Conservation (phyloP, 1,140 invertebrate genomes). For the Procambarus virginalis region DNA sequence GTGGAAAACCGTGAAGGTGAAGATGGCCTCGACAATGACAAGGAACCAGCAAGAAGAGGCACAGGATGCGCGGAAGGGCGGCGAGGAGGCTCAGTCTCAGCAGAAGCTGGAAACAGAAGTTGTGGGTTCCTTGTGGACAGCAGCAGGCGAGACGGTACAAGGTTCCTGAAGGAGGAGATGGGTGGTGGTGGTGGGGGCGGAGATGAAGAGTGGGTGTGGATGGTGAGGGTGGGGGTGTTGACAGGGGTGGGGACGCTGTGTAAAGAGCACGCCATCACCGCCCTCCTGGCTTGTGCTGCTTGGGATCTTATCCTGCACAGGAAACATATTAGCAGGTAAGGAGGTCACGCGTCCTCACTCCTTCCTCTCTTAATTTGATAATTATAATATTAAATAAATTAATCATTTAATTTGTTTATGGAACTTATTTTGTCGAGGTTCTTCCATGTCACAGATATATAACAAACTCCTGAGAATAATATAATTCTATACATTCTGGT, state of each 20-base stretch:
- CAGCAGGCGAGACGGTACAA: background rate
- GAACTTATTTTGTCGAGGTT: no score
- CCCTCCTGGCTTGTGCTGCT: slow-evolving; percentile 43
- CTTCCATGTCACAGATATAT: no score
- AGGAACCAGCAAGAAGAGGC: background rate
- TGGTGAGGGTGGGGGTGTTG: slow-evolving; percentile 35
- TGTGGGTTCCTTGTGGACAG: background rate
- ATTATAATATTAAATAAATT: background rate
- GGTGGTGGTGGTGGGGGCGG: background rate
- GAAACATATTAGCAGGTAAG: slow-evolving; percentile 16
- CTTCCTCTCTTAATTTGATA: background rate
- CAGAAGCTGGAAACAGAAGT: background rate
- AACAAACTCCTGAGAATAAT: no score
- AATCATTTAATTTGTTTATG: no score
- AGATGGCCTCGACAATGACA: slow-evolving; percentile 17
- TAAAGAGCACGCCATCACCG: slow-evolving; percentile 55
- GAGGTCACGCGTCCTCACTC: background rate
- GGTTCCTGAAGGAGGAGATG: background rate
- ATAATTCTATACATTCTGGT: no score
- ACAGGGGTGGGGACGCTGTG: slow-evolving; percentile 43
- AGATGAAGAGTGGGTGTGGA: slow-evolving; percentile 16
- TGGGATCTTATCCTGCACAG: slow-evolving; percentile 54
- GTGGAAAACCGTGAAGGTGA: background rate
- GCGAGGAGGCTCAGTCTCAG: background rate
- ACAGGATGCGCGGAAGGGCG: slow-evolving; percentile 1